Conservation (phyloP, 35 echinoderm and acorn worm genomes). For the Ophiothrix spiculata region DNA sequence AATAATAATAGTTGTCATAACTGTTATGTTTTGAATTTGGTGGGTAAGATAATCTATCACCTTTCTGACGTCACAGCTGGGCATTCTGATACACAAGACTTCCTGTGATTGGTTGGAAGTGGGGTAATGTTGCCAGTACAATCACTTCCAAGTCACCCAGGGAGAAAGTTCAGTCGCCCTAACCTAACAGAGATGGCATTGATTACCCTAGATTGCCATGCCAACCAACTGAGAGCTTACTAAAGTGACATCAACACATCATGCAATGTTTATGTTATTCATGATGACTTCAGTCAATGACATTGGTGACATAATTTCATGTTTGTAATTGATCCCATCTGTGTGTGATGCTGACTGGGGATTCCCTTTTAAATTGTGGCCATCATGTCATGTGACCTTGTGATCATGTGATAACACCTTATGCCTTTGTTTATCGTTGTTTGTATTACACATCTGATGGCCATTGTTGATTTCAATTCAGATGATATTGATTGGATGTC, state of each 20-base stretch:
- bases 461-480: too few relatives aligned
- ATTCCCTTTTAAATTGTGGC: constrained; percentile 1
- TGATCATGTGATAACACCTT: too few relatives aligned
- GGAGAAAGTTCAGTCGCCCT: neutral
- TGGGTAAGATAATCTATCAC: neutral
- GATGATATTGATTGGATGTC: too few relatives aligned
- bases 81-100: neutral
- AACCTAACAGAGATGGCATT: neutral
- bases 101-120: neutral
- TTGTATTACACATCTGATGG: too few relatives aligned
- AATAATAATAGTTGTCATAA: neutral
- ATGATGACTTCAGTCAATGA: neutral
- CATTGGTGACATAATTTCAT: neutral
- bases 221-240: too few relatives aligned
- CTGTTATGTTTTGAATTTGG: constrained; percentile 8
- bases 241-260: too few relatives aligned
- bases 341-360: too few relatives aligned
- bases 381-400: neutral
- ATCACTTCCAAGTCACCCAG: neutral
- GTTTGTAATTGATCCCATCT: neutral
- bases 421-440: too few relatives aligned
- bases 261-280: too few relatives aligned
- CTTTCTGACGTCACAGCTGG: neutral
- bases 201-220: neutral
- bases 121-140: neutral